Conservation (phyloP, 2,797 vertebrate genomes). For the Iguana delicatissima region DNA sequence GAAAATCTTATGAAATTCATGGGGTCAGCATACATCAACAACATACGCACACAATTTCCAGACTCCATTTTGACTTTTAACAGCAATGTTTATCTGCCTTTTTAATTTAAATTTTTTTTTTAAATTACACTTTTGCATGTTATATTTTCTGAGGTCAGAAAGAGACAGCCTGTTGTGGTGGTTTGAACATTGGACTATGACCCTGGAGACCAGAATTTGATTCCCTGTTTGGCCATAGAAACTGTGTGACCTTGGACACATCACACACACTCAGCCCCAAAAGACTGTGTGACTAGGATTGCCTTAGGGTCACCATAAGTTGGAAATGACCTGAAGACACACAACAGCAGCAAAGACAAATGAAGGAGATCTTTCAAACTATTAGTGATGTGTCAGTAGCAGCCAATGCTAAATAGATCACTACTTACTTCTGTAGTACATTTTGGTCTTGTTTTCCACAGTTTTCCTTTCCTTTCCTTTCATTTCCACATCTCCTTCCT, state of each 20-base stretch:
- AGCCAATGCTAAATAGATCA: background rate
- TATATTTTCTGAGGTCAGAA: conserved; percentile 1
- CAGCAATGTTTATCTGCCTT: background rate
- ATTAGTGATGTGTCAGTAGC: background rate
- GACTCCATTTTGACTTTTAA: conserved; percentile 30
- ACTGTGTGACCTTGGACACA: too few species aligned
- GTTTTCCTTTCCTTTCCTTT: background rate
- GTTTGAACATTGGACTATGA: too few species aligned
- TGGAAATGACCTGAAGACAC: too few species aligned
- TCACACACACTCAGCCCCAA: too few species aligned
- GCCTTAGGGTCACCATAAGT: too few species aligned
- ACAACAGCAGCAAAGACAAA: background rate
- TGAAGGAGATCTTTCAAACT: conserved; percentile 32
- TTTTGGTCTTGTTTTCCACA: background rate
- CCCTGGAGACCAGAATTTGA: too few species aligned
- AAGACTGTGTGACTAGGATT: too few species aligned
- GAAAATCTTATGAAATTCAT: too few species aligned
- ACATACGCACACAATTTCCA: too few species aligned
- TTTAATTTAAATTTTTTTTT: background rate
- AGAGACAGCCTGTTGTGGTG: too few species aligned
- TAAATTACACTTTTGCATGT: background rate
- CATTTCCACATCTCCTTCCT: background rate
- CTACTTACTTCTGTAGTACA: background rate
- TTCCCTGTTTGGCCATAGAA: too few species aligned
- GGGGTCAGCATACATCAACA: too few species aligned